Base-by-base conservation (phyloP, 2,113 vertebrate species). In the Gallinago media region DNA sequence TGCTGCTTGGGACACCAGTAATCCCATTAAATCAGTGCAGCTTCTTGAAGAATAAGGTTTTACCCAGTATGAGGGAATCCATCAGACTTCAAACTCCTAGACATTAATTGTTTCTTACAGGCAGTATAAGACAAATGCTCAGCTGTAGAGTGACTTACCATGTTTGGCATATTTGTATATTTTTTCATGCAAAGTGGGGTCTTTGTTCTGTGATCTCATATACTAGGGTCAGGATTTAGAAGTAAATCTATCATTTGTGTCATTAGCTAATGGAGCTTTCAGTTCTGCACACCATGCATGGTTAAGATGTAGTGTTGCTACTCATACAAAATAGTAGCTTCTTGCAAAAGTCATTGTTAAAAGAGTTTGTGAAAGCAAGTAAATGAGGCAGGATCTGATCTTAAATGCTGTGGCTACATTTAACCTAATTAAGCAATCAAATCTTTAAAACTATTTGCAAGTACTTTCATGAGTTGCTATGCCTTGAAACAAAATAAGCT, bases 401-500 rank as follows among this genome's bases (percentile, higher is more conserved):
- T 74, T 85, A 52, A 42, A 42, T 79, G 18, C 19, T 54, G 16
- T 82, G 49, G 44, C 52, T 84, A 38, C 6, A 15, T 88, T 89
- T 83, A n/a, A 34, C 23, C 25, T 76, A 40, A 70, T 66, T 34
- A 71, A 72, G 8, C 49, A 88, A 56, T 54, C 63, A 62, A 49
- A 82, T 67, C 9, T 89, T 89, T 72, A 54, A 46, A 27, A 65
- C 62, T 92, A 50, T 89, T 54, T 73, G 20, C 4, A 21, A 74
- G 18, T 58, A 79, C 34, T 85, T 80, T 85, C 23, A 52, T 42
- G 85, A 56, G 31, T 85, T 78, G 3, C 52, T 86, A 71, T 42
- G 22, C 15, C 59, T 92, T 86, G 59, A 94, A 96, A 94, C 25
- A 93, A 83, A 88, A n/a, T 21, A 73, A 73, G 21, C 34, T 94